Percentiles rank a stretch among this genome's conserved stretches.
Conservation (phyloP, 2,888 invertebrate species). For the Tridacna crocea region DNA sequence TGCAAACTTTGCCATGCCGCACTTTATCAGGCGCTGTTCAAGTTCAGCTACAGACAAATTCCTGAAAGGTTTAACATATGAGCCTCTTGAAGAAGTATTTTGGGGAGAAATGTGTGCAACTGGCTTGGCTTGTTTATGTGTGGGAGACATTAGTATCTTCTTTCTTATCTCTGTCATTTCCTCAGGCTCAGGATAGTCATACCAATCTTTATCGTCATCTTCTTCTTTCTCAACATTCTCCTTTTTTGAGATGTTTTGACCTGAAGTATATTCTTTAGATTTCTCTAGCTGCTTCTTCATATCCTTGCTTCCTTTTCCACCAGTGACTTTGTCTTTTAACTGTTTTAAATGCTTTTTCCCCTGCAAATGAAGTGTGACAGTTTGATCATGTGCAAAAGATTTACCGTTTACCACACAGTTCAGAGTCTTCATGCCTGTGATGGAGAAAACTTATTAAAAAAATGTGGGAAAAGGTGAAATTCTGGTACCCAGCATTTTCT, state of each 20-base stretch:
- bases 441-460: too few relatives aligned
- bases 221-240: not conserved
- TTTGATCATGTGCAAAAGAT: too few relatives aligned
- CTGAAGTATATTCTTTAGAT: too few relatives aligned
- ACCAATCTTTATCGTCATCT: not conserved
- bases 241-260: too few relatives aligned
- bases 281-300: too few relatives aligned
- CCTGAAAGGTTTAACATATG: conserved; percentile 29
- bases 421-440: too few relatives aligned
- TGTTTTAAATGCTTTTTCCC: not conserved
- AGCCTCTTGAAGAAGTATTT: not conserved
- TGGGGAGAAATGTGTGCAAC: conserved; percentile 13
- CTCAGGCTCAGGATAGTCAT: conserved; percentile 23
- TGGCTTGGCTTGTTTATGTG: not conserved
- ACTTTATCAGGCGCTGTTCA: conserved; percentile 24
- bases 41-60: conserved; percentile 28
- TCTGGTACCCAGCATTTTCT: too few relatives aligned
- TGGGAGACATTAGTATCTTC: not conserved
- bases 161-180: not conserved
- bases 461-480: too few relatives aligned
- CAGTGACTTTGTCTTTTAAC: conserved; percentile 1
- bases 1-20: conserved; percentile 20
- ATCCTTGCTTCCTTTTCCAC: conserved; percentile 10
- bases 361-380: too few relatives aligned
- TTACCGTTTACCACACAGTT: too few relatives aligned